phyloP scores from a whole-genome alignment of 2,888 invertebrate species.

The Dorcus parallelipipedus region DNA sequence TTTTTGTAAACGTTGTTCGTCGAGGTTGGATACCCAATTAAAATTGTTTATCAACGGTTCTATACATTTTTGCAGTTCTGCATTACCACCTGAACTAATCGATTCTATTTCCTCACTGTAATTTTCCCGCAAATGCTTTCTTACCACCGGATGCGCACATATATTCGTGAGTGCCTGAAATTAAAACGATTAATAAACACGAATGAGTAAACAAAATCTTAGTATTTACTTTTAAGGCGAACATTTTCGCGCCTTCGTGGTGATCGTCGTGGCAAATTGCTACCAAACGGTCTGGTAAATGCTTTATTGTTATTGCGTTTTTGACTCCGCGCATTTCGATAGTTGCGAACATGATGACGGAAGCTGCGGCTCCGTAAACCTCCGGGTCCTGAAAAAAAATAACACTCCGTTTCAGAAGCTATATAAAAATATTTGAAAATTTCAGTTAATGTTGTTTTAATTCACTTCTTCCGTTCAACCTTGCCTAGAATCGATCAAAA shows the following conservation, averaged over 20 bases:
- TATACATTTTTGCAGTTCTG: constrained; percentile 28
- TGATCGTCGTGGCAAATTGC: constrained; percentile 22
- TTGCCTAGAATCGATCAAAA: background rate
- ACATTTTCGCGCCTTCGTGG: constrained; percentile 22
- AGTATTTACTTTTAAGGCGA: constrained; percentile 22
- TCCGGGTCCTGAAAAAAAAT: constrained; percentile 25
- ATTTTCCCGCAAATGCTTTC: constrained; percentile 27
- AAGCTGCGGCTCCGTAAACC: constrained; percentile 37
- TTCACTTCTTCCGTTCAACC: background rate
- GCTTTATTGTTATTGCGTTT: constrained; percentile 32
- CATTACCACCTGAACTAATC: constrained; percentile 25
- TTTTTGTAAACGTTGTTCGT: no score
- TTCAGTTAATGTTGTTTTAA: background rate
- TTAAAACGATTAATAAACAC: background rate
- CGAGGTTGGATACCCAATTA: constrained; percentile 28
- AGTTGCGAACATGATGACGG: constrained; percentile 43
- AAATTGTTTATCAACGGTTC: constrained; percentile 30
- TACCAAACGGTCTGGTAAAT: constrained; percentile 35
- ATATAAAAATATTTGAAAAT: no score
- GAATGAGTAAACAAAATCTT: background rate
- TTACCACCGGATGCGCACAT: constrained; percentile 35
- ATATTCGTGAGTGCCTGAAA: constrained; percentile 37
- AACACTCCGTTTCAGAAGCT: no score
- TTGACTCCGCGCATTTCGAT: constrained; percentile 39
- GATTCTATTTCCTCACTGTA: constrained; percentile 27